A percentile compares a stretch with the other conserved stretches of the same genome.
phyloP scores from a whole-genome alignment of 2,888 invertebrate genomes.

The Scaptomyza cyrtandrae region DNA sequence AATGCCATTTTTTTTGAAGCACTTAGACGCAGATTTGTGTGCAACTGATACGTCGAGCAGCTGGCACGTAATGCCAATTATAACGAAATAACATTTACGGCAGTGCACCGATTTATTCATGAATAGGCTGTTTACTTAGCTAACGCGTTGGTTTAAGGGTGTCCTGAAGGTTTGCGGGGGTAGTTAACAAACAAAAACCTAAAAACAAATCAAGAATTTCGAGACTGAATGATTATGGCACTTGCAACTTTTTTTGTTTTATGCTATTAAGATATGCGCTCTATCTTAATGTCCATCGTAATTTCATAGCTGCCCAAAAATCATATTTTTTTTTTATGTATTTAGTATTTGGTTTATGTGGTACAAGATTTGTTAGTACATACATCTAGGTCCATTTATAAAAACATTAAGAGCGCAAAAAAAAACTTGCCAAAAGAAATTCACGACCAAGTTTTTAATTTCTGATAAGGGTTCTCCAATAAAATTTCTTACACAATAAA shows the following conservation, averaged over 20 bases:
- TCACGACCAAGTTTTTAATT: constrained; percentile 25
- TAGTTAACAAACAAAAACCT: background rate
- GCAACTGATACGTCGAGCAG: constrained; percentile 64
- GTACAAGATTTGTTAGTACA: background rate
- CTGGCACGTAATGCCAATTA: constrained; percentile 73
- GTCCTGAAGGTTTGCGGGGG: too few species aligned
- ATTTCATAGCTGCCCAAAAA: background rate
- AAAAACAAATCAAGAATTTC: constrained; percentile 14
- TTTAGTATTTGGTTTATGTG: background rate
- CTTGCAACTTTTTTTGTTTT: background rate
- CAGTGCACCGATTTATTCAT: constrained; percentile 45
- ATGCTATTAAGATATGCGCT: background rate
- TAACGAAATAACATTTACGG: constrained; percentile 63
- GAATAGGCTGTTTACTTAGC: constrained; percentile 26
- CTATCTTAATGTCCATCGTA: background rate
- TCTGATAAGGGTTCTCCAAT: constrained; percentile 9
- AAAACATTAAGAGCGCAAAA: background rate
- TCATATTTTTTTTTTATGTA: background rate
- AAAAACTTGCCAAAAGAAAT: background rate
- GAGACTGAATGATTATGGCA: background rate
- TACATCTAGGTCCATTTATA: background rate
- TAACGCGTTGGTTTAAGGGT: background rate
- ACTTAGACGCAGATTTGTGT: constrained; percentile 68
- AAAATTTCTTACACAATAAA: constrained; percentile 23
- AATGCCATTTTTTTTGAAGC: constrained; percentile 57